Conservation (phyloP, 1,140 invertebrate species). For the Contarinia nasturtii region DNA sequence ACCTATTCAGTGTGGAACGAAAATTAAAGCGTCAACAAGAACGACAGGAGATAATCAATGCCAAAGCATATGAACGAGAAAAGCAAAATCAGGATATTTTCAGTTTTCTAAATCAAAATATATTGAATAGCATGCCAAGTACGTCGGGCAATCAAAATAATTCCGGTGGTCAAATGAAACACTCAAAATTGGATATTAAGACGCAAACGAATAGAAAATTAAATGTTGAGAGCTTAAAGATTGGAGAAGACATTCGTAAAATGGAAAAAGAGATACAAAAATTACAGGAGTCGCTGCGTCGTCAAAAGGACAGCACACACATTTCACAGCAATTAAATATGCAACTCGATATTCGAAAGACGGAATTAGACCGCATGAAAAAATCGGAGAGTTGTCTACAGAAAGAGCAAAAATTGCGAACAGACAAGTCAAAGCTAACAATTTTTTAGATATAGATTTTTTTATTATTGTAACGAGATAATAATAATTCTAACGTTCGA, state of each 20-base stretch:
- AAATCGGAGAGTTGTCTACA: slow-evolving; percentile 38
- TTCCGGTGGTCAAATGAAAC: slow-evolving; percentile 6
- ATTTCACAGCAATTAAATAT: slow-evolving; percentile 34
- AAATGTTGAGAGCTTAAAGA: slow-evolving; percentile 54
- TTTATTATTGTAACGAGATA: too few relatives aligned
- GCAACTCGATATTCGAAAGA: slow-evolving; percentile 37
- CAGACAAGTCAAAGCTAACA: slow-evolving; percentile 43
- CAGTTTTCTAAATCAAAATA: slow-evolving; percentile 58
- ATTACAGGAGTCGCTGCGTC: slow-evolving; percentile 37
- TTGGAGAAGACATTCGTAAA: slow-evolving; percentile 48
- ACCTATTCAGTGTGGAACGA: slow-evolving; percentile 50
- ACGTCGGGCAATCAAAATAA: slow-evolving; percentile 10
- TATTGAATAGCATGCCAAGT: slow-evolving; percentile 18
- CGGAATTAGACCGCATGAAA: slow-evolving; percentile 35
- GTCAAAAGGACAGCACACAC: slow-evolving; percentile 33
- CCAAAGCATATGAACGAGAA: slow-evolving; percentile 37
- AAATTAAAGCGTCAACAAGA: slow-evolving; percentile 41
- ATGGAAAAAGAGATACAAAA: slow-evolving; percentile 44
- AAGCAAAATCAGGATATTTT: slow-evolving; percentile 46
- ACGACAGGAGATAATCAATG: slow-evolving; percentile 37
- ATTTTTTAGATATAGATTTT: slow-evolving; percentile 31
- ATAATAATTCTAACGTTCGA: too few relatives aligned
- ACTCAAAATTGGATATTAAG: slow-evolving; percentile 26
- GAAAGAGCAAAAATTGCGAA: slow-evolving; percentile 47
- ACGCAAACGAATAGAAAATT: slow-evolving; percentile 40